Percentiles rank a stretch among this genome's conserved stretches.
phyloP scores from a whole-genome alignment of 2,113 vertebrate species.

The Tychaedon coryphoeus region DNA sequence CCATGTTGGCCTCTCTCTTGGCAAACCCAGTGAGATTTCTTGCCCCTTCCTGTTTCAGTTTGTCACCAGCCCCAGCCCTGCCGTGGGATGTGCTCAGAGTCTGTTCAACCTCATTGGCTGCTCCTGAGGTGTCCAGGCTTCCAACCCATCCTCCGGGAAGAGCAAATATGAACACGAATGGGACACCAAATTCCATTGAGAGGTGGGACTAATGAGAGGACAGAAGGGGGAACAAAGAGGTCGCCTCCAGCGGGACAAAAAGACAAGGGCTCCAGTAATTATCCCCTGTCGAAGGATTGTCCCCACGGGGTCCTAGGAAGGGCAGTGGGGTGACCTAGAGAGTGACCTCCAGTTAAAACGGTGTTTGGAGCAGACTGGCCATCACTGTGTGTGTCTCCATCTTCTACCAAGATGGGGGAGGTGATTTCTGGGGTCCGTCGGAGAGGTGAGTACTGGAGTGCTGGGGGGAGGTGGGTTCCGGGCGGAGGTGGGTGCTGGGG shows the following conservation, averaged over 20 bases:
- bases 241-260: neutral
- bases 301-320: no score
- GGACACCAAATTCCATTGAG: neutral
- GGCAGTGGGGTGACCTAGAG: neutral
- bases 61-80: neutral
- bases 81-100: fast-evolving
- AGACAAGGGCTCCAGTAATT: neutral
- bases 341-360: neutral
- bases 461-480: neutral
- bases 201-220: neutral
- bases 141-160: neutral
- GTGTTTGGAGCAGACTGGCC: neutral
- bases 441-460: neutral
- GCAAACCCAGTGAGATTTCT: neutral
- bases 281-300: neutral
- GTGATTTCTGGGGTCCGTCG: neutral
- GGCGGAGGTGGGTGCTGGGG: neutral
- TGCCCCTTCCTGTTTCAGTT: neutral
- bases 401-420: neutral
- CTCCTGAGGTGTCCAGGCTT: neutral
- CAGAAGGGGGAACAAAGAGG: neutral
- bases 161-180: neutral
- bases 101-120: neutral
- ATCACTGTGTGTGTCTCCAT: neutral
- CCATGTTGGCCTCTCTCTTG: fast-evolving